phyloP scores from a whole-genome alignment of 2,113 vertebrate species.

The Lasiurus cinereus region DNA sequence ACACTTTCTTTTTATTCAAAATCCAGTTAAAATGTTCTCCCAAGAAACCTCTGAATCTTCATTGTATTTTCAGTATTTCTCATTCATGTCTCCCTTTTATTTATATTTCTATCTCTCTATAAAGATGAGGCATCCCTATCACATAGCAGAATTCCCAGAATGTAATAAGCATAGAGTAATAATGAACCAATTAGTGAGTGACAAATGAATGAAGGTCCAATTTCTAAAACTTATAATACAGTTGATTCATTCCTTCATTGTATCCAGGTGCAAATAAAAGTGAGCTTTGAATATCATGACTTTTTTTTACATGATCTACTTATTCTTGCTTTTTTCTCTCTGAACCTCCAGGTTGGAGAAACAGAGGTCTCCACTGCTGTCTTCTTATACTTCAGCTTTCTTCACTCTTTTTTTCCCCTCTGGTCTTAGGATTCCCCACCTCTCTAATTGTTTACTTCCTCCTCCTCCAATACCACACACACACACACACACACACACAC shows the following conservation, averaged over 20 bases:
- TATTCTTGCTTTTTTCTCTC: background rate
- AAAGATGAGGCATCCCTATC: background rate
- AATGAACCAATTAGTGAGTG: background rate
- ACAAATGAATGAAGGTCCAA: background rate
- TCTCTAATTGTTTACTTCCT: background rate
- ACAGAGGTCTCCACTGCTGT: background rate
- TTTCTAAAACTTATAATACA: background rate
- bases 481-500: background rate
- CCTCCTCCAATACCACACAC: background rate
- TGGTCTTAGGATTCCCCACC: background rate
- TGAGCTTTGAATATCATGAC: background rate
- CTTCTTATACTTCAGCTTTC: background rate
- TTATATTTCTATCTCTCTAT: background rate
- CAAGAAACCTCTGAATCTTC: background rate
- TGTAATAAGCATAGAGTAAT: background rate
- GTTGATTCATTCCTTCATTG: background rate
- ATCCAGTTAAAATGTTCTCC: background rate
- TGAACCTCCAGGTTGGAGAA: background rate
- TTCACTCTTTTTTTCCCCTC: background rate
- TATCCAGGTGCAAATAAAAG: background rate
- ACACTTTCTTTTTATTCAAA: slow-evolving; percentile 20
- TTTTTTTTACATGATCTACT: background rate
- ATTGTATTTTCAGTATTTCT: background rate
- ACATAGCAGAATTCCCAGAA: background rate
- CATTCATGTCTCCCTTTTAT: background rate